Evolutionary conservation across 2,888 invertebrate species (phyloP), one percentile per base, ranked within the genome.

Genomic region (Clanis bilineata): DNA sequence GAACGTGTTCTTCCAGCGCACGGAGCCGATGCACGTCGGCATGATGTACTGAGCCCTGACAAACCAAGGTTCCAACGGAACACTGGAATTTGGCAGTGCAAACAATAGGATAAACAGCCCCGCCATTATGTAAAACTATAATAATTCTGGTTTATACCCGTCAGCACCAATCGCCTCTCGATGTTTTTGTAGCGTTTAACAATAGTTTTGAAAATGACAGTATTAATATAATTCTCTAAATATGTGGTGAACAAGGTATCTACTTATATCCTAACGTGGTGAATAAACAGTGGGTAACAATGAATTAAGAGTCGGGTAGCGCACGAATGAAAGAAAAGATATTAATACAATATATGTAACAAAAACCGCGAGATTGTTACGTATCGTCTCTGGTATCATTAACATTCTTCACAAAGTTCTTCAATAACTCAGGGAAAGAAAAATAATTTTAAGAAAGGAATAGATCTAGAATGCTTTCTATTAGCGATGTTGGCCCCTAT

Each of bases 1-100:
- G 70, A 97, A 97, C 92, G 97, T 97, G 69, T 97, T 96, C 88
- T 97, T 97, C 90, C 97, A 97, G 88, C 94, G 97, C 77, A 94
- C 95, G 74, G 93, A 92, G 74, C 96, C 95, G 66, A 94, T 97
- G 75, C 97, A 97, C 93, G 96, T 96, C 71, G 97, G 97, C 87
- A 97, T 97, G 96, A 97, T 97, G 95, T 97, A 97, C 91, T 97
- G 92, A 95, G 84, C 85, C 75, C 90, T 91, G 89, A 77, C 91
- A 90, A 90, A 80, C 88, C 90, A 86, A 77, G 85, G 90, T 90
- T 91, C 92, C 80, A 57, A 65, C 70, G 73, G 91, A 92, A 91
- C 90, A 85, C 79, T 87, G 89, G 80, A 79, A 85, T 88, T 91
- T 90, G 92, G 83, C 91, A 91, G 90, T 80, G 80, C 38, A 28